phyloP scores from a whole-genome alignment of 2,113 vertebrate species.

The Orthonyx spaldingii region DNA sequence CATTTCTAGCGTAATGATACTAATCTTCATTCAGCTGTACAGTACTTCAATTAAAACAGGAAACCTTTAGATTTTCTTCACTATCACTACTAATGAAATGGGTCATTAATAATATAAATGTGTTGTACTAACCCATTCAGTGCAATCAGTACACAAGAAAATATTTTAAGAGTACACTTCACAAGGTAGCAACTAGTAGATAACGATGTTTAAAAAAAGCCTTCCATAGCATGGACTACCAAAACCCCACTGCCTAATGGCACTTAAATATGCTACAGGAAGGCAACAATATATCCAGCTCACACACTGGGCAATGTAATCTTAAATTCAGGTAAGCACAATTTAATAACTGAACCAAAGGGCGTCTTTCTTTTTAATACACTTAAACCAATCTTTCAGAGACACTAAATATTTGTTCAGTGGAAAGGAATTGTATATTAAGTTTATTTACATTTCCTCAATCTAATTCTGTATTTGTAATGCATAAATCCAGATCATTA shows the following conservation, averaged over 20 bases:
- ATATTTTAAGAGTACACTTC: conserved; percentile 13
- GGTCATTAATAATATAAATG: conserved; percentile 34
- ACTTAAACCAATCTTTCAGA: not conserved
- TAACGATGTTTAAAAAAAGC: not conserved
- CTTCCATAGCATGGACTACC: not conserved
- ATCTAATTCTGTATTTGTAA: not conserved
- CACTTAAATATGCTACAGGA: not conserved
- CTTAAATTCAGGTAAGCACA: not conserved
- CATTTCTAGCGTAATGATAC: not conserved
- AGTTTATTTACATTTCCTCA: not conserved
- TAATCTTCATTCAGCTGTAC: not conserved
- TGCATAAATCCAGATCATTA: not conserved
- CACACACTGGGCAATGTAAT: not conserved
- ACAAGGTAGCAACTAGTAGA: not conserved
- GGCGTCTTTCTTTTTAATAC: not conserved
- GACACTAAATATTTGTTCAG: not conserved
- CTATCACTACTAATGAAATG: conserved; percentile 11
- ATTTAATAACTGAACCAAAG: not conserved
- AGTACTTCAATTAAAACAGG: conserved; percentile 30
- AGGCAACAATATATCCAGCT: not conserved
- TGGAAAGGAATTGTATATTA: not conserved
- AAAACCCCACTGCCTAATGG: not conserved
- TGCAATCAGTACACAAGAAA: conserved; percentile 27
- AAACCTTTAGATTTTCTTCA: conserved; percentile 19
- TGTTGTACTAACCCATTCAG: not conserved